Conservation (phyloP, 30 jellyfish, hydroid and myxozoan genomes). For the Catostylus mosaicus region DNA sequence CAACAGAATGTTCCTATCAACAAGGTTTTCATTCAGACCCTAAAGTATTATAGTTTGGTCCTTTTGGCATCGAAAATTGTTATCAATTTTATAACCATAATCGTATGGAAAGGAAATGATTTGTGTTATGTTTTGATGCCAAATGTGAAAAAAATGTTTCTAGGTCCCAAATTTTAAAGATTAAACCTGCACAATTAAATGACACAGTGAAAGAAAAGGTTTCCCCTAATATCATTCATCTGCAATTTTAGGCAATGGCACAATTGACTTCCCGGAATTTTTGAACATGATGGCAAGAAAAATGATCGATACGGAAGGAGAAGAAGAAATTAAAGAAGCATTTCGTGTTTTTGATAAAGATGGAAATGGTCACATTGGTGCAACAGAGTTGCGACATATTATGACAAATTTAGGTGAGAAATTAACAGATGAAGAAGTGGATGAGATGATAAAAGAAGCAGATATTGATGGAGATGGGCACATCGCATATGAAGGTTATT, state of each 20-base stretch:
- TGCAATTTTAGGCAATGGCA: slow-evolving; percentile 80
- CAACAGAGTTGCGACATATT: slow-evolving; percentile 81
- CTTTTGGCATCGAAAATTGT: neutral
- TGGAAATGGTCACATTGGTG: slow-evolving; percentile 85
- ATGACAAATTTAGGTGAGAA: slow-evolving; percentile 90
- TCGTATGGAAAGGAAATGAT: too few relatives aligned
- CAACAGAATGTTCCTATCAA: too few relatives aligned
- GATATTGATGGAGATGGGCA: slow-evolving; percentile 91
- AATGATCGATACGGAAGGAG: slow-evolving; percentile 89
- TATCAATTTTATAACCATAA: too few relatives aligned
- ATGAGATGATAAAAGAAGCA: slow-evolving; percentile 87
- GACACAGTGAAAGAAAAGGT: too few relatives aligned
- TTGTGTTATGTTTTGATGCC: too few relatives aligned
- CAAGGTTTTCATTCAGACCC: too few relatives aligned
- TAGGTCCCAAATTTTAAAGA: too few relatives aligned
- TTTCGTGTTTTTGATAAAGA: slow-evolving; percentile 87
- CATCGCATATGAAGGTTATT: slow-evolving; percentile 80
- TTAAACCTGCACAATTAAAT: too few relatives aligned
- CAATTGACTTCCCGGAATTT: slow-evolving; percentile 95
- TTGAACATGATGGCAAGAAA: slow-evolving; percentile 92
- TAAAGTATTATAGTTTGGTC: too few relatives aligned
- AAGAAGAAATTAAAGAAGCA: slow-evolving; percentile 94
- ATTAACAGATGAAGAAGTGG: slow-evolving; percentile 84
- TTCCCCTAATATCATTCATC: too few relatives aligned
- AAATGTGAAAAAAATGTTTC: too few relatives aligned